phyloP scores from a whole-genome alignment of 2,888 invertebrate species.

The Plagodis dolabraria region DNA sequence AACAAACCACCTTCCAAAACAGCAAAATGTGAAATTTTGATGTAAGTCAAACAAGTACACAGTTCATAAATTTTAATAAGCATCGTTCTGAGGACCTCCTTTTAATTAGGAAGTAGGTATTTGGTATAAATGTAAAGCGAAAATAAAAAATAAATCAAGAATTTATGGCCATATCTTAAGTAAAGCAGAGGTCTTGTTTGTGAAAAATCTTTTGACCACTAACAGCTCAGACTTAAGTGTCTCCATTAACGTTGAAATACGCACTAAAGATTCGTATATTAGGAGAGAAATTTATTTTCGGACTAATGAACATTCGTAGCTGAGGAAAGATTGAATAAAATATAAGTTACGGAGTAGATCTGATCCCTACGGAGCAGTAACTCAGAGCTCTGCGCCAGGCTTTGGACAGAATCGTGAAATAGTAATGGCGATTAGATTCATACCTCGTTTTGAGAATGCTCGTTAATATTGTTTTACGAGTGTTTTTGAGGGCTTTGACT shows the following conservation, averaged over 20 bases:
- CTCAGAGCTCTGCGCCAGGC: slow-evolving; percentile 61
- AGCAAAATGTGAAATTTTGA: too few species aligned
- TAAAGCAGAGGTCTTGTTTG: too few species aligned
- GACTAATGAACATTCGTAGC: slow-evolving; percentile 78
- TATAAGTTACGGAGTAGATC: slow-evolving; percentile 71
- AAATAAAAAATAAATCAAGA: too few species aligned
- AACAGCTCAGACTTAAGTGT: neutral
- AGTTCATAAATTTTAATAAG: too few species aligned
- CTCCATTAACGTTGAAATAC: slow-evolving; percentile 1
- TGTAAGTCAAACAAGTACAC: too few species aligned
- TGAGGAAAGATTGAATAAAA: slow-evolving; percentile 78
- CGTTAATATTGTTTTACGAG: slow-evolving; percentile 40
- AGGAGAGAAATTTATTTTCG: slow-evolving; percentile 65
- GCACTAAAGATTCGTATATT: slow-evolving; percentile 58
- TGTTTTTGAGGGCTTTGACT: slow-evolving; percentile 8
- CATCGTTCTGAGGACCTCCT: too few species aligned
- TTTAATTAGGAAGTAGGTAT: too few species aligned
- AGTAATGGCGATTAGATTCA: slow-evolving; percentile 63
- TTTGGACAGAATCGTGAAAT: slow-evolving; percentile 59
- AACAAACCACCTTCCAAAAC: too few species aligned
- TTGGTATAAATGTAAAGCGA: too few species aligned
- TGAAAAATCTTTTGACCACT: too few species aligned
- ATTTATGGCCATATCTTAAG: too few species aligned
- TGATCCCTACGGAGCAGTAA: slow-evolving; percentile 65
- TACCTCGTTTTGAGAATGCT: slow-evolving; percentile 51